These are phyloP conservation scores for Gracilinanus agilis DNA, from an alignment of 2,113 vertebrate species.

Conservation along the genomic window DNA sequence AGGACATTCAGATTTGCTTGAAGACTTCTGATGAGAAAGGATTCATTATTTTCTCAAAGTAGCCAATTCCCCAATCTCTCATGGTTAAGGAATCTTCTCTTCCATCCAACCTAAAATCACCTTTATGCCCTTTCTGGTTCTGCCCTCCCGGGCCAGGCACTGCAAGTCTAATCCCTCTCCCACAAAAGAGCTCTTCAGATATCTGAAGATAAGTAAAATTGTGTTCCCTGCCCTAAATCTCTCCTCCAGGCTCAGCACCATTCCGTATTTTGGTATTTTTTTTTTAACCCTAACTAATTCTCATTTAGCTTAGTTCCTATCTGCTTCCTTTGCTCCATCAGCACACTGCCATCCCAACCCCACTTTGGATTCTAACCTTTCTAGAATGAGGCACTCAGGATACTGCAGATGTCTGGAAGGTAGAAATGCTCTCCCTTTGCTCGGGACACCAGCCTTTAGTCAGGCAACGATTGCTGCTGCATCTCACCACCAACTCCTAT, in stretches of 20 bases:
- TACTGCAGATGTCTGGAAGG: background rate
- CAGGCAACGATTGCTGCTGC: background rate
- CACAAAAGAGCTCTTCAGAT: background rate
- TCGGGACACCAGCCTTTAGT: background rate
- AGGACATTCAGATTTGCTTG: background rate
- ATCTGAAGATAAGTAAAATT: background rate
- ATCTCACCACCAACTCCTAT: background rate
- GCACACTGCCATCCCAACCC: background rate
- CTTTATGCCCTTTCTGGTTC: background rate
- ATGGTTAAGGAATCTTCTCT: background rate
- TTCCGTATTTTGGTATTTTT: background rate
- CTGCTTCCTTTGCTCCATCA: background rate
- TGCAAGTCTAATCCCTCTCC: background rate
- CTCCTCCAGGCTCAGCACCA: background rate
- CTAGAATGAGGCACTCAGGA: background rate
- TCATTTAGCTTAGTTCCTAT: background rate
- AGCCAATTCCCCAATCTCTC: background rate
- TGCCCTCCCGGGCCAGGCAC: background rate
- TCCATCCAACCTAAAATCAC: background rate
- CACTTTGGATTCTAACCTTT: background rate
- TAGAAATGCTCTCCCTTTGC: background rate
- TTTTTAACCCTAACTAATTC: background rate
- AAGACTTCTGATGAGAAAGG: background rate
- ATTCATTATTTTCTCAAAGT: background rate
- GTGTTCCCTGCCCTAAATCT: background rate